Evolutionary conservation across 2,888 invertebrate species (phyloP).

Genomic region (Cremastinae sp.): DNA sequence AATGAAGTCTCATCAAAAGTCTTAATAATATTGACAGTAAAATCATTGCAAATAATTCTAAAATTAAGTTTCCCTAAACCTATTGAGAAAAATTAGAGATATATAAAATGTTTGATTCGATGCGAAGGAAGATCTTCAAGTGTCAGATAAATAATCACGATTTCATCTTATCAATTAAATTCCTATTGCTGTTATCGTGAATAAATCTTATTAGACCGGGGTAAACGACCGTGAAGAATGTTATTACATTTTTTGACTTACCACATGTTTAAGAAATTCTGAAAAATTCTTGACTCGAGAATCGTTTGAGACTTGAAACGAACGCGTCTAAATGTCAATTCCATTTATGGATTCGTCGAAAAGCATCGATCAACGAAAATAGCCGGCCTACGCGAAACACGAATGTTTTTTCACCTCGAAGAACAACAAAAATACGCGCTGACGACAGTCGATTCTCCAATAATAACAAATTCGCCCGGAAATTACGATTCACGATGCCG

Average conservation of each 20-base stretch:
- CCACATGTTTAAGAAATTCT: conserved; percentile 69
- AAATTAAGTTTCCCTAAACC: too few relatives aligned
- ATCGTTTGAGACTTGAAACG: conserved; percentile 40
- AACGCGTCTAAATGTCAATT: conserved; percentile 25
- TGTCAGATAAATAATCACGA: neutral
- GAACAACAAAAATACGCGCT: conserved; percentile 17
- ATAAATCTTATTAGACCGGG: neutral
- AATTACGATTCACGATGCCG: neutral
- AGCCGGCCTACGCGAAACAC: conserved; percentile 27
- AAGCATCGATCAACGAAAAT: conserved; percentile 17
- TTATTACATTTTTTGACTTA: conserved; percentile 57
- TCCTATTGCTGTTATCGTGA: neutral
- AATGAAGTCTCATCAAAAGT: too few relatives aligned
- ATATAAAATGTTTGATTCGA: too few relatives aligned
- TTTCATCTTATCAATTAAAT: neutral
- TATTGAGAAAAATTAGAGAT: too few relatives aligned
- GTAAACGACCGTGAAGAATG: conserved; percentile 55
- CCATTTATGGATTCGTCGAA: conserved; percentile 36
- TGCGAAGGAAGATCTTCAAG: neutral
- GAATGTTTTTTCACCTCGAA: conserved; percentile 15
- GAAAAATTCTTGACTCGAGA: conserved; percentile 42
- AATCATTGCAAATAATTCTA: too few relatives aligned
- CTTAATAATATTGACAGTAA: too few relatives aligned
- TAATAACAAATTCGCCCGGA: conserved; percentile 5
- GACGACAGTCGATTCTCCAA: conserved; percentile 12